Base-by-base conservation (phyloP, 1,140 invertebrate species). In the Oncopodura yosiiana region DNA sequence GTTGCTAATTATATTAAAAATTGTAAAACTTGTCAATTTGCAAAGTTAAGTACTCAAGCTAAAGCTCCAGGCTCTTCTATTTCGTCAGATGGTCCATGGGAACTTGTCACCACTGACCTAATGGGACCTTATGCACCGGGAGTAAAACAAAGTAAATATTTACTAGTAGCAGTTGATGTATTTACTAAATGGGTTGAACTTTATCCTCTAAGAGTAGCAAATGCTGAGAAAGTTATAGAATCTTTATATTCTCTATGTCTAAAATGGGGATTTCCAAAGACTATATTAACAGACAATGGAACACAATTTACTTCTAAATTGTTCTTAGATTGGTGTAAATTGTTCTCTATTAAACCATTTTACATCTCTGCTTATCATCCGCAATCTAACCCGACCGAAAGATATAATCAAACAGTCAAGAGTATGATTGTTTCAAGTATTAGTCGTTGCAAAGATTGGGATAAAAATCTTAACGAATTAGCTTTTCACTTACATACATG, bases 351-450 rank as follows among this genome's bases (percentile, higher is more conserved):
- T 12, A 30, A 37, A 16, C 18, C 43, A 21, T 46, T 45, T 29
- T 23, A 38, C n/a, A 66, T 64, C 2, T 65, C 69, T 0, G 34
- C 66, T 0, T 73, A 74, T 58, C 68, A 70, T 53, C 66, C 71
- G 3, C 63, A 69, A 49, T 61, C 68, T 0, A 73, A 74, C 42
- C 66, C 67, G 0, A 68, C 69, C 0, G 73, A 74, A 54, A 49
- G 71, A n/a, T 68, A 68, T n/a, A 75, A 74, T 50, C 41, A 67
- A 11, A 68, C 69, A 18, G 23, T 75, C 1, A 74, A 75, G 56
- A 59, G 61, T 3, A 69, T 68, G 61, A 59, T 74, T 0, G 56
- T 65, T 0, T 68, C 70, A 1, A 21, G 44, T 1, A 57, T 49
- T 18, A 16, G 2, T 3, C 3, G 34, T 2, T 45, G 43, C 32